Evolutionary conservation across 2,888 invertebrate species (phyloP).

Genomic region (Oasisia sp.): DNA sequence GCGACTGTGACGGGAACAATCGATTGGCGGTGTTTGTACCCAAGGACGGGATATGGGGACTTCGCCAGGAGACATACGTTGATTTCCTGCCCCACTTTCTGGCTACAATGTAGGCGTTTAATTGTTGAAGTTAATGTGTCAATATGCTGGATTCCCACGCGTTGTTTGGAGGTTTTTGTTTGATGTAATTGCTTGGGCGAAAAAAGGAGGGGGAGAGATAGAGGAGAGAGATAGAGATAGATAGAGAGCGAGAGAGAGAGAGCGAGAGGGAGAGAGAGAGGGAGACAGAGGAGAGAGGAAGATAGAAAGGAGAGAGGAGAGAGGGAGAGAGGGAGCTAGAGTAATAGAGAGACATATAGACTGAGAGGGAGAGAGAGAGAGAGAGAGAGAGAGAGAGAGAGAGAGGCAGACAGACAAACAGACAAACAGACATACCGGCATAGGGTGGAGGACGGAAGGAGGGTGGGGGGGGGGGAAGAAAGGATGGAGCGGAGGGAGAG

Average conservation of each 20-base stretch:
- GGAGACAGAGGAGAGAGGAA: neutral
- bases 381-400: no score
- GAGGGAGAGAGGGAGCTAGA: conserved; percentile 22
- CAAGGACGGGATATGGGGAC: neutral
- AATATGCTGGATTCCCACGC: neutral
- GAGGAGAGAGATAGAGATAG: neutral
- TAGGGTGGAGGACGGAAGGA: no score
- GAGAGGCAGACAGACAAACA: no score
- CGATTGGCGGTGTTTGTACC: neutral
- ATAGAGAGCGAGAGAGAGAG: neutral
- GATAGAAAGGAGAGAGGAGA: conserved; percentile 21
- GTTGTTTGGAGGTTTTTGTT: neutral
- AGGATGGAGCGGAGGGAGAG: no score
- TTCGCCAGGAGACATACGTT: neutral
- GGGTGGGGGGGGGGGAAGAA: no score
- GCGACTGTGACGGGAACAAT: neutral
- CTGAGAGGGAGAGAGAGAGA: conserved; percentile 24
- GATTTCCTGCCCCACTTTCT: neutral
- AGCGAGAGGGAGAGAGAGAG: neutral
- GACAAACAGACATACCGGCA: no score
- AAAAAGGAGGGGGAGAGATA: neutral
- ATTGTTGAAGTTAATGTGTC: neutral
- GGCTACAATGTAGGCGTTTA: neutral
- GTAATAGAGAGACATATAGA: conserved; percentile 21
- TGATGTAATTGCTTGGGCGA: neutral